phyloP scores from a whole-genome alignment of 2,113 vertebrate species.

The Prochilodus magdalenae region DNA sequence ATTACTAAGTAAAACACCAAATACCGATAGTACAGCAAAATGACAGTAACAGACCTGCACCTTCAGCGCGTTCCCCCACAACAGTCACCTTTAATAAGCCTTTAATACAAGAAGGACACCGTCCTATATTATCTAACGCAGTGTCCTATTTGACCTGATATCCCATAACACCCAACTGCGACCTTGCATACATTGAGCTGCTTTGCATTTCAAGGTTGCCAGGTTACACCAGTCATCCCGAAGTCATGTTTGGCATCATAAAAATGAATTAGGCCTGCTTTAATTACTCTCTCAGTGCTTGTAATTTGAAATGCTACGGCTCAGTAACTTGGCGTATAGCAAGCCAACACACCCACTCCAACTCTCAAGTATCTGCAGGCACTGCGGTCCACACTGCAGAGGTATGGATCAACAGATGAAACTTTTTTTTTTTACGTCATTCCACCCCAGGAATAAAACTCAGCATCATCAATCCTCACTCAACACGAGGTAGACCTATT shows the following conservation, averaged over 20 bases:
- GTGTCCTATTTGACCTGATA: not conserved
- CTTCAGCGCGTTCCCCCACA: too few species aligned
- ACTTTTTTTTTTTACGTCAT: conserved; percentile 16
- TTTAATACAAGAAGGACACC: too few species aligned
- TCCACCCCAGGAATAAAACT: conserved; percentile 3
- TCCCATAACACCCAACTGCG: not conserved
- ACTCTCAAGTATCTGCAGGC: not conserved
- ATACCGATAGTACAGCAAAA: too few species aligned
- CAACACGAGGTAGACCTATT: not conserved
- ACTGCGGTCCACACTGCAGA: conserved; percentile 10
- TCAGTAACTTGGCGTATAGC: not conserved
- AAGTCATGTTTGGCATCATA: not conserved
- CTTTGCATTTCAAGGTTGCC: not conserved
- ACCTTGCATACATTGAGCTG: not conserved
- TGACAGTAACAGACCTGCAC: too few species aligned
- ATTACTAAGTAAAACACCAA: too few species aligned
- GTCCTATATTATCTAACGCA: not conserved
- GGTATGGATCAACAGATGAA: conserved; percentile 38
- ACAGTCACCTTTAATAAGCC: too few species aligned
- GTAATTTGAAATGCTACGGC: not conserved
- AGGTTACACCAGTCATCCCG: not conserved
- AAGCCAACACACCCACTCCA: not conserved
- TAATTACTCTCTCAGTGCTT: not conserved
- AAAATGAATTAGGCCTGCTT: not conserved
- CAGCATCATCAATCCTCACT: conserved; percentile 21